These are phyloP conservation scores for Metalampra italica DNA, from an alignment of 2,888 invertebrate genomes.

Conservation along the genomic window DNA sequence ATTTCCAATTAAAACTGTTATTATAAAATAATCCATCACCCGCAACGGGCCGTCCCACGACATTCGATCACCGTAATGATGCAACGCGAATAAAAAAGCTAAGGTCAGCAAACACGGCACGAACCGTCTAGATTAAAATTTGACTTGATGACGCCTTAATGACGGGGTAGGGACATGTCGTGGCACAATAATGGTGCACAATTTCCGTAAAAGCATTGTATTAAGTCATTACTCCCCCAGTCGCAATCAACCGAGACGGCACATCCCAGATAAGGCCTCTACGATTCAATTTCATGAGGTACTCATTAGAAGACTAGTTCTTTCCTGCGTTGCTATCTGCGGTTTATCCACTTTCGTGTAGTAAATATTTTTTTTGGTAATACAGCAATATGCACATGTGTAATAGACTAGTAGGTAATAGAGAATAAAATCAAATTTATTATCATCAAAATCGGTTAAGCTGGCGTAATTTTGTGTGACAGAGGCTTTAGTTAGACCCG, in stretches of 20 bases:
- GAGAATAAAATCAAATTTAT: no score
- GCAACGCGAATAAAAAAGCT: neutral
- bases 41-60: neutral
- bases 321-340: no score
- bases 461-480: no score
- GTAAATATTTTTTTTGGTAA: no score
- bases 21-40: neutral
- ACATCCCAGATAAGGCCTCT: slow-evolving; percentile 28
- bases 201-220: slow-evolving; percentile 64
- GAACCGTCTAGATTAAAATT: slow-evolving; percentile 35
- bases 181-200: slow-evolving; percentile 46
- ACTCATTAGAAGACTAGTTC: no score
- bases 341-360: no score
- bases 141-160: slow-evolving; percentile 52
- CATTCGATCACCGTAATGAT: neutral
- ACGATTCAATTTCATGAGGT: slow-evolving; percentile 18
- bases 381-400: no score
- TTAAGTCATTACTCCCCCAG: slow-evolving; percentile 58
- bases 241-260: slow-evolving; percentile 37
- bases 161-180: slow-evolving; percentile 43
- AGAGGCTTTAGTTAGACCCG: no score
- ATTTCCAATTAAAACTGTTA: neutral
- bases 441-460: no score
- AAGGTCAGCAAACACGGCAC: slow-evolving; percentile 14
- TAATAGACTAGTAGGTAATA: no score